phyloP scores from a whole-genome alignment of 2,113 vertebrate species.

The Dicaeum eximium region DNA sequence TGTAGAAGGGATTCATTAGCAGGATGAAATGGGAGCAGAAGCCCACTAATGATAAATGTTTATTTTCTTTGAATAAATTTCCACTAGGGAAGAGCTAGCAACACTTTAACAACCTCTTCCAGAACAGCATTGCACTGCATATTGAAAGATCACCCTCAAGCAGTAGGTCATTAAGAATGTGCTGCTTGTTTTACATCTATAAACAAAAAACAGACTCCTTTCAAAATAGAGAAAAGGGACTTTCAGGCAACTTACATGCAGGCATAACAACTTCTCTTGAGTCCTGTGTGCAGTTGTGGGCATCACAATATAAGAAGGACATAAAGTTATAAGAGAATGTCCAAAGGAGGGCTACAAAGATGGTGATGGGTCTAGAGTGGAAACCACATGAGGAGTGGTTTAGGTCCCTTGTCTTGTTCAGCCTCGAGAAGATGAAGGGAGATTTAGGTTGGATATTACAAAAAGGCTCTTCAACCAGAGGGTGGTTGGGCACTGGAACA shows the following conservation, averaged over 20 bases:
- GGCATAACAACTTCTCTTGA: not conserved
- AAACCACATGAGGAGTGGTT: not conserved
- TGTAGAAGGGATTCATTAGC: slow-evolving; percentile 75
- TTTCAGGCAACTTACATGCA: not conserved
- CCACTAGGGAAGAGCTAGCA: slow-evolving; percentile 10
- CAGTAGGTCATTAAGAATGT: not conserved
- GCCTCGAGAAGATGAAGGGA: not conserved
- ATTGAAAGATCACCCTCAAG: not conserved
- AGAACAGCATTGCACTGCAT: not conserved
- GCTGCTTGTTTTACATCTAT: not conserved
- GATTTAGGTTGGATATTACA: not conserved
- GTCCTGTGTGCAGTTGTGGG: not conserved
- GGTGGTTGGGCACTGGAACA: not conserved
- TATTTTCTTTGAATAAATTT: slow-evolving; percentile 67
- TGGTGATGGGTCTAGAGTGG: no score
- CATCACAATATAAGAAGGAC: not conserved
- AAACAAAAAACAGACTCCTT: not conserved
- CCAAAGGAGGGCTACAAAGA: not conserved
- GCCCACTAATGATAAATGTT: slow-evolving; percentile 65
- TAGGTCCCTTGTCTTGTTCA: not conserved
- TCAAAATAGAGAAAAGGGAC: not conserved
- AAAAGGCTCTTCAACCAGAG: not conserved
- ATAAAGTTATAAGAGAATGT: not conserved
- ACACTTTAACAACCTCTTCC: slow-evolving; percentile 1
- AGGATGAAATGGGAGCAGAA: slow-evolving; percentile 65